Conservation (phyloP, 2,113 vertebrate genomes). For the Apteryx mantelli region DNA sequence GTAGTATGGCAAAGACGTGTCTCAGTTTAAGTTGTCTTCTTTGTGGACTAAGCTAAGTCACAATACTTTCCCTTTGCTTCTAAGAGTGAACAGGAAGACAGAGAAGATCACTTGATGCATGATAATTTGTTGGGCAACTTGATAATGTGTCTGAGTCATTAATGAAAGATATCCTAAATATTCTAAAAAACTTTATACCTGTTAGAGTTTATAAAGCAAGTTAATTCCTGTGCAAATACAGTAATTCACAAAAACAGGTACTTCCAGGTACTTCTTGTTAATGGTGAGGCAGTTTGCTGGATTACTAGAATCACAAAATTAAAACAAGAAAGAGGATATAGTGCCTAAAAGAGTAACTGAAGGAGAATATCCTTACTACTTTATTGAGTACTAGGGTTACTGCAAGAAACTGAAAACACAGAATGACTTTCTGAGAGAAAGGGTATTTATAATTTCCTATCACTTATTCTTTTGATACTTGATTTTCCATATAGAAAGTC, state of each 20-base stretch:
- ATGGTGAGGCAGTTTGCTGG: neutral
- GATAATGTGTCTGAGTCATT: neutral
- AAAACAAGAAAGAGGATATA: neutral
- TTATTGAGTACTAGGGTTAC: neutral
- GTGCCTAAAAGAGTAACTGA: neutral
- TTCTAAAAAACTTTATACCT: neutral
- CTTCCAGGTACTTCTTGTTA: accelerated
- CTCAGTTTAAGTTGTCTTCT: neutral
- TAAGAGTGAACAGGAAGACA: neutral
- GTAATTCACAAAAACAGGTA: neutral
- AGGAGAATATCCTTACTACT: neutral
- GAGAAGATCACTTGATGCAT: neutral
- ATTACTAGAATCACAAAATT: neutral
- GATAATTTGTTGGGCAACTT: neutral
- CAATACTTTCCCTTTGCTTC: neutral
- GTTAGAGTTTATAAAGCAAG: neutral
- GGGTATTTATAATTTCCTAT: neutral
- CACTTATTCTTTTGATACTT: too few species aligned
- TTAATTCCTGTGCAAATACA: neutral
- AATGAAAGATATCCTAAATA: neutral
- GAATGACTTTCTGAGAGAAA: neutral
- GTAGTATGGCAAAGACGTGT: neutral
- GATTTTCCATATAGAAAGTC: neutral
- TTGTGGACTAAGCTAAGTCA: neutral
- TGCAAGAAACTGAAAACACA: neutral